phyloP scores from a whole-genome alignment of 2,113 vertebrate genomes.

The Odontophorus gujanensis region DNA sequence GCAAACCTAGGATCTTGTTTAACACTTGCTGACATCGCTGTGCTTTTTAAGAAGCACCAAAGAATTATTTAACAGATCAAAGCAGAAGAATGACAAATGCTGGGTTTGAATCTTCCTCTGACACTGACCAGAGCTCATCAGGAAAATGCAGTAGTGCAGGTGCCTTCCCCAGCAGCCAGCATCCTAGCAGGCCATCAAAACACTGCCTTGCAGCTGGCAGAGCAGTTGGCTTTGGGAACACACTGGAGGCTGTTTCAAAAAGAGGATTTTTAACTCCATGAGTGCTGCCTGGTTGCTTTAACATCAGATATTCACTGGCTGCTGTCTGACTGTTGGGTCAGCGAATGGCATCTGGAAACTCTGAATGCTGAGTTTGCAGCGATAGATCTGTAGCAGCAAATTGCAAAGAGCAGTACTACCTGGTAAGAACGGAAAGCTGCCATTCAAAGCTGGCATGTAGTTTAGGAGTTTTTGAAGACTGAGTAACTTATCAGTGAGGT shows the following conservation, averaged over 20 bases:
- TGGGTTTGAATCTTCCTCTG: neutral
- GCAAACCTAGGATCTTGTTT: neutral
- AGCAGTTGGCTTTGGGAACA: neutral
- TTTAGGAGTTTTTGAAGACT: neutral
- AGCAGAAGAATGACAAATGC: neutral
- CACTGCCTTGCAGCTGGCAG: neutral
- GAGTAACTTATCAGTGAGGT: neutral
- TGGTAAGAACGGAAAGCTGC: neutral
- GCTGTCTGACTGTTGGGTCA: neutral
- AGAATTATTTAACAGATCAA: neutral
- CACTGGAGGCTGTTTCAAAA: neutral
- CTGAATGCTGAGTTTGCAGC: neutral
- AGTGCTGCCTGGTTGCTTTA: neutral
- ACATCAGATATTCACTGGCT: neutral
- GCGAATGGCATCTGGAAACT: neutral
- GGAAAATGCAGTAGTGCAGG: neutral
- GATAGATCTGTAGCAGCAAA: neutral
- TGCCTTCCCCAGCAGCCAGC: neutral
- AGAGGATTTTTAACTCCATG: neutral
- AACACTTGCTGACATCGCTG: neutral
- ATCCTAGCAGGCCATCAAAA: neutral
- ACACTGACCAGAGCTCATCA: neutral
- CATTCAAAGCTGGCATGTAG: neutral
- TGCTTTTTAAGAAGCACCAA: neutral
- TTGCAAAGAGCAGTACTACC: neutral